These are phyloP conservation scores for Palythoa heliodiscus DNA, from an alignment of 92 coral and sea anemone species.

Conservation along the genomic window DNA sequence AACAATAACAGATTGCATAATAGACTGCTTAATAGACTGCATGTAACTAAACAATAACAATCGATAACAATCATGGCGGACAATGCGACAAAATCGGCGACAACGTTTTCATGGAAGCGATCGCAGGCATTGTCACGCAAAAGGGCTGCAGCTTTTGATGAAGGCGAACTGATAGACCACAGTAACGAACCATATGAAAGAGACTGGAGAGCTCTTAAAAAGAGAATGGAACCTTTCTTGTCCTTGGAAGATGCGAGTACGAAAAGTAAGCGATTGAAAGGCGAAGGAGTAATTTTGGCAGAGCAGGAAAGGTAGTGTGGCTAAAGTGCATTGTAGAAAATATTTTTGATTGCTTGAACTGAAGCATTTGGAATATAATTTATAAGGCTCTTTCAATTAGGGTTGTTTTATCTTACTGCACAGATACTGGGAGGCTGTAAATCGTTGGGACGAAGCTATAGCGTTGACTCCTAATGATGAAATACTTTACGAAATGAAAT, in stretches of 20 bases:
- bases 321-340: not conserved
- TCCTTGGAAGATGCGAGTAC: conserved; percentile 58
- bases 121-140: conserved; percentile 63
- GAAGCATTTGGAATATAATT: too few species aligned
- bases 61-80: conserved; percentile 76
- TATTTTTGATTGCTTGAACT: too few species aligned
- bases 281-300: conserved; percentile 84
- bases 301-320: conserved; percentile 71
- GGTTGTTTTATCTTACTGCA: not conserved
- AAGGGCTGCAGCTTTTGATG: conserved; percentile 72
- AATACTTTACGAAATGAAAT: conserved; percentile 90
- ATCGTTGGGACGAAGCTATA: conserved; percentile 92
- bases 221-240: conserved; percentile 44
- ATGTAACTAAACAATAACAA: not conserved
- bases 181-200: conserved; percentile 55
- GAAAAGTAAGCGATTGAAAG: conserved; percentile 73
- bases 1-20: not conserved
- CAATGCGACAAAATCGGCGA: conserved; percentile 59
- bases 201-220: conserved; percentile 65
- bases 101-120: conserved; percentile 79
- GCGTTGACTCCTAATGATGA: conserved; percentile 82
- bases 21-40: not conserved
- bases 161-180: conserved; percentile 55
- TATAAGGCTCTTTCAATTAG: too few species aligned
- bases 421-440: conserved; percentile 91